Evolutionary conservation across 2,888 invertebrate genomes (phyloP), one percentile per base, ranked within the genome.

Genomic region (Cheilosia soror): DNA sequence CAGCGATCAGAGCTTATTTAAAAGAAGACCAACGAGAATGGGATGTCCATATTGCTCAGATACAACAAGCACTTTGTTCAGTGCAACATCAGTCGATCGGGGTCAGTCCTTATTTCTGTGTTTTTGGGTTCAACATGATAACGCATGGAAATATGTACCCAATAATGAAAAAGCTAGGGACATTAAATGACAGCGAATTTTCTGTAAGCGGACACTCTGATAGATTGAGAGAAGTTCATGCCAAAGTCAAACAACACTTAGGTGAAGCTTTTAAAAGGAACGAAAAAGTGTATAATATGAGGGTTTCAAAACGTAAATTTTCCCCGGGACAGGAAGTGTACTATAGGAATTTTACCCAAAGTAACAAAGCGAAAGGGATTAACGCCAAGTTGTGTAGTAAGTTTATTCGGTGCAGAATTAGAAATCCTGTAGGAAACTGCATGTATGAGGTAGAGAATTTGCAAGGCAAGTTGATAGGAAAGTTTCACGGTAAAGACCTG

Each of bases 1-100:
- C 89, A 0, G 88, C 88, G 69, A 88, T 90, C 5, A 27, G 72
- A 2, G 11, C 51, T n/a, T 72, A 31, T 29, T 4, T 76, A 13
- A 65, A 53, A n/a, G 29, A 76, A 4, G 42, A 76, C 15, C 68
- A 76, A 2, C 31, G 42, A 15, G 60, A 49, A 5, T 76, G 76
- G 68, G 76, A 76, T 47, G 55, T 47, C 13, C 33, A 65, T 13
- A 20, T 65, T 7, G 6, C 11, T 11, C 47, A 65, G 13, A 37
- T 65, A 4, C 49, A 65, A 29, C 37, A 40, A 4, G 51, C 53
- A 2, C 47, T 66, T 1, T 66, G 53, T 53, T n/a, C 42, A 2
- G 37, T 25, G 0, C 15, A 49, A 0, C 66, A 66, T 6, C 66
- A 66, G 7, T 31, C 51, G 2, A 53, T 27, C 4, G 53, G 66